Evolutionary conservation across 2,113 vertebrate species (phyloP).

Genomic region (Gulo gulo): DNA sequence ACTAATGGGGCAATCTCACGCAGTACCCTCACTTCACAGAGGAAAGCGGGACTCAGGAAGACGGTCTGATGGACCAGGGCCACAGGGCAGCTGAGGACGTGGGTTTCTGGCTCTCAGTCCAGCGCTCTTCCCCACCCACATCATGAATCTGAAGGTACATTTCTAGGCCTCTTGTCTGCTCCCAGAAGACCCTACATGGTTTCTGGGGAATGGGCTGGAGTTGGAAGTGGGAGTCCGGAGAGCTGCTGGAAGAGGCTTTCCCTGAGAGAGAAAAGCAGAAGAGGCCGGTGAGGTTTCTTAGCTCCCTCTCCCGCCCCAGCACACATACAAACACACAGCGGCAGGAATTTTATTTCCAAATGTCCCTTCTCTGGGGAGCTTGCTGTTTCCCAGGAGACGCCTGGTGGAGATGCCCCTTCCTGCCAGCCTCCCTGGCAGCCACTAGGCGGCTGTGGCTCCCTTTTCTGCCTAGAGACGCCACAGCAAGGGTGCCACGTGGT

Average conservation of each 20-base stretch:
- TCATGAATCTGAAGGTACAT: background rate
- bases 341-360: constrained; percentile 60
- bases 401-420: constrained; percentile 60
- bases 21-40: background rate
- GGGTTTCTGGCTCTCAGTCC: background rate
- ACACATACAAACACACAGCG: background rate
- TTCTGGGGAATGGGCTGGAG: background rate
- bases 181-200: background rate
- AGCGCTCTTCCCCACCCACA: background rate
- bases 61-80: background rate
- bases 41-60: background rate
- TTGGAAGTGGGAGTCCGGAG: background rate
- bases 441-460: constrained; percentile 73
- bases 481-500: constrained; percentile 14
- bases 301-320: background rate
- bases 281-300: background rate
- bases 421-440: constrained; percentile 69
- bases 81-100: background rate
- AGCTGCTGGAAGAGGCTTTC: constrained; percentile 1
- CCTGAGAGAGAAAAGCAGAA: background rate
- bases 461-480: constrained; percentile 66
- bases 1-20: background rate
- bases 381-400: constrained; percentile 66
- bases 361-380: constrained; percentile 56
- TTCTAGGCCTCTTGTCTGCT: background rate